Evolutionary conservation across 1,140 invertebrate species (phyloP).

Genomic region (Papilio aristodemus): DNA sequence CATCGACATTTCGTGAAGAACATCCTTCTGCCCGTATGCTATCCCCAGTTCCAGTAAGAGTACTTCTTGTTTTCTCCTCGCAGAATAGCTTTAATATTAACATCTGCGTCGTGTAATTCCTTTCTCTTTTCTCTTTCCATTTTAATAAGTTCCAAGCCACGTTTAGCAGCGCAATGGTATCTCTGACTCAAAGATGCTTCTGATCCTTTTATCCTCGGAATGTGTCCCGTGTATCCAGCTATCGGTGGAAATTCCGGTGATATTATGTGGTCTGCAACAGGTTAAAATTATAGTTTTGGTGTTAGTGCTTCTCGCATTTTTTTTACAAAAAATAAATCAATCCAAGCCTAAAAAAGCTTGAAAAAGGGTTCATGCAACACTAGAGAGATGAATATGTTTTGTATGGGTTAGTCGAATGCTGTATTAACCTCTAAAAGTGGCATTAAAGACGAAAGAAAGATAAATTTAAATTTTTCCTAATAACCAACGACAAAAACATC

Average conservation of each 20-base stretch:
- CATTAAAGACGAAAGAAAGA: too few relatives aligned
- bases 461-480: too few relatives aligned
- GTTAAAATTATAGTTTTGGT: slow-evolving; percentile 4
- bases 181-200: slow-evolving; percentile 85
- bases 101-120: slow-evolving; percentile 64
- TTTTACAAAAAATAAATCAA: too few relatives aligned
- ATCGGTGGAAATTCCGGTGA: slow-evolving; percentile 86
- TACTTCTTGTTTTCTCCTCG: slow-evolving; percentile 72
- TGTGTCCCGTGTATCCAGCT: slow-evolving; percentile 87
- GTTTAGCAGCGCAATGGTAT: slow-evolving; percentile 85
- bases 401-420: too few relatives aligned
- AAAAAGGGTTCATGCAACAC: too few relatives aligned
- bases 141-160: slow-evolving; percentile 82
- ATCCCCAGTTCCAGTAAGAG: slow-evolving; percentile 79
- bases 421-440: too few relatives aligned
- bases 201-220: slow-evolving; percentile 84
- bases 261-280: slow-evolving; percentile 82
- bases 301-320: too few relatives aligned
- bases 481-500: too few relatives aligned
- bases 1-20: slow-evolving; percentile 74
- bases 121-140: slow-evolving; percentile 80
- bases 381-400: too few relatives aligned
- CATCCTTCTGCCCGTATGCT: slow-evolving; percentile 80
- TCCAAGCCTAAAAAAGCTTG: too few relatives aligned
- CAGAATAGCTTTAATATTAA: slow-evolving; percentile 66